Conservation (phyloP, 2,113 vertebrate species). For the Phocoena phocoena region DNA sequence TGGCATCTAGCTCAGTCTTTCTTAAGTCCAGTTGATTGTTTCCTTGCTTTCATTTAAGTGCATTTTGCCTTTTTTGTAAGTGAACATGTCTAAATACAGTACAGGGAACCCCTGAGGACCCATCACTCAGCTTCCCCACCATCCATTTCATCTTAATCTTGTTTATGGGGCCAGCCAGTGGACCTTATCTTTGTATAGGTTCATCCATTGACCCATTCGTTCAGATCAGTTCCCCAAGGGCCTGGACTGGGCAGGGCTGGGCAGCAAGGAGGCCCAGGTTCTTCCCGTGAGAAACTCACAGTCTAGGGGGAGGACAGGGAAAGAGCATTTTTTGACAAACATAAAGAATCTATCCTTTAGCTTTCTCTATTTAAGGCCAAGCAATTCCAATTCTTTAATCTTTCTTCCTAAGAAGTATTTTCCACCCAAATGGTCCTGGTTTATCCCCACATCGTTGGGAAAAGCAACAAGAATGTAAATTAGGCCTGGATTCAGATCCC, state of each 20-base stretch:
- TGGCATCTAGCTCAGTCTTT: not conserved
- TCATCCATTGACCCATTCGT: not conserved
- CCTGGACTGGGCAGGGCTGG: not conserved
- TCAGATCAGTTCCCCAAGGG: not conserved
- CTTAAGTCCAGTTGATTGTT: not conserved
- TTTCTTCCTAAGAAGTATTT: not conserved
- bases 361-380: not conserved
- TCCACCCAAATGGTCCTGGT: not conserved
- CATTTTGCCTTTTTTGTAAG: not conserved
- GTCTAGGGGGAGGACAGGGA: not conserved
- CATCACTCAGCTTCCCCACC: not conserved
- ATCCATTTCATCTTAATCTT: not conserved
- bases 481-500: not conserved
- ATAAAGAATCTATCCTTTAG: not conserved
- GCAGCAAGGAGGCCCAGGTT: not conserved
- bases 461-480: not conserved
- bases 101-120: not conserved
- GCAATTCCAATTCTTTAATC: not conserved
- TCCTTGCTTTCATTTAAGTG: not conserved
- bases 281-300: not conserved
- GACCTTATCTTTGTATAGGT: not conserved
- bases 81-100: not conserved
- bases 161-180: not conserved
- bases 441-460: not conserved
- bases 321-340: not conserved